phyloP scores from a whole-genome alignment of 2,113 vertebrate genomes.

The Esox niger region DNA sequence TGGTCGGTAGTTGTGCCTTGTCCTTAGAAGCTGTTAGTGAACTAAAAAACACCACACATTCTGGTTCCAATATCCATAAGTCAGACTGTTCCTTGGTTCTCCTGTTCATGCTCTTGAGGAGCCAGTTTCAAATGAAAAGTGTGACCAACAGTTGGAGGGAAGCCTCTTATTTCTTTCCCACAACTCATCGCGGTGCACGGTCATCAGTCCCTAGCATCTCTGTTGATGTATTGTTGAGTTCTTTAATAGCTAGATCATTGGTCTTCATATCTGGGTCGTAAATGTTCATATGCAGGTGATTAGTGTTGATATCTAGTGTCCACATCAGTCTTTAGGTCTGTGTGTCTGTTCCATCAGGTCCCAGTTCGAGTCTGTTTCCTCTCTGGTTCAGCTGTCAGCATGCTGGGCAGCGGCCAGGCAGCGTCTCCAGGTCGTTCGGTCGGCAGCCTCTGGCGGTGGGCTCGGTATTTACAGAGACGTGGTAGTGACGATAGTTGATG shows the following conservation, averaged over 20 bases:
- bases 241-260: not conserved
- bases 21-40: not conserved
- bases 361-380: conserved; percentile 11
- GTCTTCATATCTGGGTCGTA: not conserved
- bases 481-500: conserved; percentile 24
- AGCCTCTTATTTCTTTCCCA: not conserved
- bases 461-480: conserved; percentile 67
- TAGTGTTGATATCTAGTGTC: conserved; percentile 24
- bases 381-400: conserved; percentile 23
- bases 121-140: not conserved
- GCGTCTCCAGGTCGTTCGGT: conserved; percentile 19
- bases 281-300: conserved; percentile 14
- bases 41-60: not conserved
- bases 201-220: not conserved
- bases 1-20: not conserved
- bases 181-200: not conserved
- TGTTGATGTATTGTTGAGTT: not conserved
- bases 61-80: not conserved
- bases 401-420: conserved; percentile 1
- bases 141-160: not conserved
- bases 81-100: not conserved
- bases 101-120: not conserved
- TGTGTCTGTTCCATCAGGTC: conserved; percentile 19
- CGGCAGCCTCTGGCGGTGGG: not conserved
- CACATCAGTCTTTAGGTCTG: conserved; percentile 6